These are phyloP conservation scores for Bugula neritina DNA, from an alignment of 2,888 invertebrate species.

Conservation along the genomic window DNA sequence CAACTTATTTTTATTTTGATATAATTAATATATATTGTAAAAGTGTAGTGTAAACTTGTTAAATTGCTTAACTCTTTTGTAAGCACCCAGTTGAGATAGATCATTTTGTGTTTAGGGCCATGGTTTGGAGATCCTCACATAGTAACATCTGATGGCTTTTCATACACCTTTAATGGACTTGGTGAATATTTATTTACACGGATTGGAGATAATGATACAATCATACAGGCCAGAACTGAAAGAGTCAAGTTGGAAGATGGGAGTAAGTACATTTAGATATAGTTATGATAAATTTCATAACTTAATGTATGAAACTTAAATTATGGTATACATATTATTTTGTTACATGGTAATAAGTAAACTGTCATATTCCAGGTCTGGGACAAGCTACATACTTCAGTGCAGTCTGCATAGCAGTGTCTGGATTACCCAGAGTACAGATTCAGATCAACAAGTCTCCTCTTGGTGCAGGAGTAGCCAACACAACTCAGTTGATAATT, in stretches of 20 bases:
- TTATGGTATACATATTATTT: no score
- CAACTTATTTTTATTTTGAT: no score
- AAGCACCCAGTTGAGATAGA: no score
- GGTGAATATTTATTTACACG: slow-evolving; percentile 18
- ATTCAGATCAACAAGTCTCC: slow-evolving; percentile 23
- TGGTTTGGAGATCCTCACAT: slow-evolving; percentile 26
- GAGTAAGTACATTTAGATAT: background rate
- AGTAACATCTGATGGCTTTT: slow-evolving; percentile 4
- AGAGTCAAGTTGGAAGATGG: background rate
- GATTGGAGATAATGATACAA: slow-evolving; percentile 16
- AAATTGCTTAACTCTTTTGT: no score
- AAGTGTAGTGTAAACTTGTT: no score
- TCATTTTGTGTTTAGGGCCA: no score
- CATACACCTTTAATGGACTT: slow-evolving; percentile 22
- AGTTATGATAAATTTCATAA: background rate
- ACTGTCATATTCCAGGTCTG: background rate
- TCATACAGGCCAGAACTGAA: slow-evolving; percentile 23
- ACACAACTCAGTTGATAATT: slow-evolving; percentile 2
- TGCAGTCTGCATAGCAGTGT: background rate
- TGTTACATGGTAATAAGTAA: no score
- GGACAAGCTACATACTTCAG: slow-evolving; percentile 25
- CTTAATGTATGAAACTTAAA: no score
- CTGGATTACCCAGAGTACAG: slow-evolving; percentile 11
- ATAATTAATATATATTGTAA: no score
- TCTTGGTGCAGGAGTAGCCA: background rate